Evolutionary conservation across 2,113 vertebrate species (phyloP), one percentile per base, ranked within the genome.

Genomic region (Hystrix cristata): DNA sequence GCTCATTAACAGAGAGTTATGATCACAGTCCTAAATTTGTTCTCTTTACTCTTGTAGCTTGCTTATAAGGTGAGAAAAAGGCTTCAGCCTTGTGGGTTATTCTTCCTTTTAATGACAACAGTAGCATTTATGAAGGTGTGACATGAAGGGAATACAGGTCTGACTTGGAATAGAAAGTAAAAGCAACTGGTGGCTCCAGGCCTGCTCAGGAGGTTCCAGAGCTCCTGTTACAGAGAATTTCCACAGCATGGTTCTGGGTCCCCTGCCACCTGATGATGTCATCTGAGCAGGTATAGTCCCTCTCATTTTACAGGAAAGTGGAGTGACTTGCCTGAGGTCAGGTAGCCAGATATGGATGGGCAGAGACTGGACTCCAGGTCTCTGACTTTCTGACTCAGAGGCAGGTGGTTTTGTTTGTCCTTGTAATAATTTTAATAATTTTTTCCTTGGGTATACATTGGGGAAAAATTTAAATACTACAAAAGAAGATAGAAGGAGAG

Each of bases 1-100:
- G 25, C 59, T 98, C 64, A 31, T 84, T 89, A 87, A 85, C 27
- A 48, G 86, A 78, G 94, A 96, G 38, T 87, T 95, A 46, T 4
- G 31, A 55, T 95, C 69, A 80, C 27, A 72, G 83, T 53, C 55
- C 64, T 9, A 64, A 38, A 57, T 95, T 87, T 7, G 11, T 95
- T 92, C 88, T 94, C 27, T 23, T 59, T 87, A 86, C 59, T 94
- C 90, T 76, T 90, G 29, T n/a, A 38, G 6, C 51, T 51, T 69
- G 7, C 84, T 87, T 74, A 15, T 55, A 78, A 89, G 86, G 57
- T 64, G 84, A 96, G 85, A 57, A 93, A 91, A 88, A 87, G 64
- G 21, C 80, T 91, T 2, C 16, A 57, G 16, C n/a, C 69, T 96
- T 83, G 59, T 78, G 59, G 72, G n/a, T 55, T 87, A 34, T 29